phyloP scores from a whole-genome alignment of 2,888 invertebrate species.

The Ectropis crepuscularia region DNA sequence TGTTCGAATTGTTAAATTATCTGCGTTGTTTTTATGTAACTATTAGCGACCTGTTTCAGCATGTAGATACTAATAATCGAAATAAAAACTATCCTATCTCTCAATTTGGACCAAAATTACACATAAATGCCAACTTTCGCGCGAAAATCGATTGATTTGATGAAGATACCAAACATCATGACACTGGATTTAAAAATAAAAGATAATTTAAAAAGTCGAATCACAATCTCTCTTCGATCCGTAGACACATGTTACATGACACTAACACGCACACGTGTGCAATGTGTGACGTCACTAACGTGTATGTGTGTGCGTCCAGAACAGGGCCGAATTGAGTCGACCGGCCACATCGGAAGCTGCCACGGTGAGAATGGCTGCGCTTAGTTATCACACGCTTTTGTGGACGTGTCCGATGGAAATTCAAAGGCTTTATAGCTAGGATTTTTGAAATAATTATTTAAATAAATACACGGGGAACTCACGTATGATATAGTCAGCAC shows the following conservation, averaged over 20 bases:
- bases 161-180: too few relatives aligned
- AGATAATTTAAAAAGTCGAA: background rate
- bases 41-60: too few relatives aligned
- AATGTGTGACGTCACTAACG: conserved; percentile 39
- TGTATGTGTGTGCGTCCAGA: conserved; percentile 72
- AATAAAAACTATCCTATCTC: too few relatives aligned
- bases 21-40: too few relatives aligned
- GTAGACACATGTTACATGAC: background rate
- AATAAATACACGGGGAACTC: too few relatives aligned
- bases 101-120: too few relatives aligned
- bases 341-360: conserved; percentile 67
- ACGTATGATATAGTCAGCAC: too few relatives aligned
- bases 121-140: too few relatives aligned
- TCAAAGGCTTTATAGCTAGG: background rate
- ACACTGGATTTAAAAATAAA: too few relatives aligned
- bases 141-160: too few relatives aligned
- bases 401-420: conserved; percentile 13
- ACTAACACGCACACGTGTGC: conserved; percentile 22
- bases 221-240: conserved; percentile 3
- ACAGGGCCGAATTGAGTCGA: conserved; percentile 76
- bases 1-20: too few relatives aligned
- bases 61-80: too few relatives aligned
- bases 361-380: conserved; percentile 68
- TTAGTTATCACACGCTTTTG: conserved; percentile 42
- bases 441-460: background rate